Percentiles rank a stretch among this genome's conserved stretches.
Evolutionary conservation across 1,140 invertebrate genomes (phyloP).

Genomic region (Tachypleus tridentatus): DNA sequence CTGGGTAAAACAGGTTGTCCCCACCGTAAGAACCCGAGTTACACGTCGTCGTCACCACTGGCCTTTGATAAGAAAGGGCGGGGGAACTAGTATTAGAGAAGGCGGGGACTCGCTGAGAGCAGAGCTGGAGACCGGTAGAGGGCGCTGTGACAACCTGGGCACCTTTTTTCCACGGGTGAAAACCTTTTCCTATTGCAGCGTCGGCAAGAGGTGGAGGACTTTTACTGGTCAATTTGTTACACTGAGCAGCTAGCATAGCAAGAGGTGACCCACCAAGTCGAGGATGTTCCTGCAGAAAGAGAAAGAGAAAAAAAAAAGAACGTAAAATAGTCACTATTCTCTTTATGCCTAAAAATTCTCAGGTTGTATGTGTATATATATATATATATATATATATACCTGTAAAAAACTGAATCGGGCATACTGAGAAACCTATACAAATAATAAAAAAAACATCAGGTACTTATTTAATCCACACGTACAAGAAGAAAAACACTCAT

Average conservation of each 20-base stretch:
- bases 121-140: constrained; percentile 24
- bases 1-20: constrained; percentile 31
- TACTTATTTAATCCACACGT: too few relatives aligned
- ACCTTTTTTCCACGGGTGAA: constrained; percentile 91
- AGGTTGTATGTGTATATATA: too few relatives aligned
- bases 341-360: too few relatives aligned
- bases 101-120: constrained; percentile 18
- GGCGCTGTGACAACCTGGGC: constrained; percentile 22
- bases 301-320: too few relatives aligned
- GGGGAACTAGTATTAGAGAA: constrained; percentile 11
- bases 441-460: too few relatives aligned
- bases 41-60: constrained; percentile 23
- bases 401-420: too few relatives aligned
- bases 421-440: too few relatives aligned
- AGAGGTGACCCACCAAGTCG: constrained; percentile 83
- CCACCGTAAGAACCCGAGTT: constrained; percentile 20
- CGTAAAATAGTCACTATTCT: too few relatives aligned
- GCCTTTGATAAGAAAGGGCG: constrained; percentile 13
- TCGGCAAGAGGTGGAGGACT: constrained; percentile 89
- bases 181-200: constrained; percentile 91
- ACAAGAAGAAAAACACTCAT: too few relatives aligned
- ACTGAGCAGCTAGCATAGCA: constrained; percentile 94
- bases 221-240: constrained; percentile 90
- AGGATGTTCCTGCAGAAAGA: constrained; percentile 74
- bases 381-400: too few relatives aligned